Percentiles rank a stretch among this genome's conserved stretches.
phyloP scores from a whole-genome alignment of 2,797 vertebrate species.

The Poecilia wingei region DNA sequence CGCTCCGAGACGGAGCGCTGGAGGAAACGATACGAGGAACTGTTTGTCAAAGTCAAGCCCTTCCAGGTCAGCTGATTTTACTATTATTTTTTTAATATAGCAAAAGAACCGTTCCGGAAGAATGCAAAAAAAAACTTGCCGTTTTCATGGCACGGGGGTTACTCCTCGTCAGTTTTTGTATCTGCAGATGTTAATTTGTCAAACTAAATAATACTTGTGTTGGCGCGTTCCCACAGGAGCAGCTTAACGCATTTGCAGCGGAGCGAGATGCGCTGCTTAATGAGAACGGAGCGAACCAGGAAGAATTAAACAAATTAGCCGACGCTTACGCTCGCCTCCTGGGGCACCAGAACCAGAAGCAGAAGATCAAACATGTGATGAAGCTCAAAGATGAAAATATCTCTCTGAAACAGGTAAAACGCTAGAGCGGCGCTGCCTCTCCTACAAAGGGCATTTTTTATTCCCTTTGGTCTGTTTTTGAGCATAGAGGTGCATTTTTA shows the following conservation, averaged over 20 bases:
- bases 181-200: not conserved
- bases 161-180: not conserved
- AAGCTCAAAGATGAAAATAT: slow-evolving; percentile 93
- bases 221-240: slow-evolving; percentile 79
- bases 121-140: not conserved
- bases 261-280: slow-evolving; percentile 87
- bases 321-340: slow-evolving; percentile 91
- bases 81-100: not conserved
- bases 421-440: not conserved
- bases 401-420: slow-evolving; percentile 87
- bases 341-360: slow-evolving; percentile 97
- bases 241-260: slow-evolving; percentile 90
- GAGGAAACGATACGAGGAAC: slow-evolving; percentile 70
- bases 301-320: slow-evolving; percentile 89
- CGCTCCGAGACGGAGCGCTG: slow-evolving; percentile 56
- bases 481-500: not conserved
- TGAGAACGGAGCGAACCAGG: slow-evolving; percentile 90
- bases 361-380: slow-evolving; percentile 97
- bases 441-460: not conserved
- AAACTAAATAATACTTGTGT: not conserved
- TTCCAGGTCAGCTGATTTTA: slow-evolving; percentile 69
- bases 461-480: not conserved
- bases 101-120: not conserved
- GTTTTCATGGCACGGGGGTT: not conserved
- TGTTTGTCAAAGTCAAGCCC: slow-evolving; percentile 68